Conservation (phyloP, 2,113 vertebrate species). For the Clarias magur region DNA sequence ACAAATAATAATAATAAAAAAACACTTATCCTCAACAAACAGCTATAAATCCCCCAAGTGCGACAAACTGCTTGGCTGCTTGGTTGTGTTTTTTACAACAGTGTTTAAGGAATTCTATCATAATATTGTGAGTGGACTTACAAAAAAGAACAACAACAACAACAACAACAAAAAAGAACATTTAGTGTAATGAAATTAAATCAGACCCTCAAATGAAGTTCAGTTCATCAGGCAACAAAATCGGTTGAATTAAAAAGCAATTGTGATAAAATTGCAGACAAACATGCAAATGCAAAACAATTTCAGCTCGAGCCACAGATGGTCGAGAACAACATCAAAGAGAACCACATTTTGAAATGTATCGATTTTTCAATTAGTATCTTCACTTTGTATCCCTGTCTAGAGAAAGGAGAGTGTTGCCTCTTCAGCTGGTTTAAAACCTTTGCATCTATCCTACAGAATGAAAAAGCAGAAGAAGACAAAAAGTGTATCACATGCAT, state of each 20-base stretch:
- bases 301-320: neutral
- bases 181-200: conserved; percentile 2
- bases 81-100: neutral
- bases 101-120: neutral
- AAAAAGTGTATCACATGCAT: neutral
- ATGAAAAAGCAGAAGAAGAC: neutral
- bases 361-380: neutral
- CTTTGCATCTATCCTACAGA: neutral
- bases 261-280: neutral
- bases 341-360: neutral
- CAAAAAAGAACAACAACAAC: too few species aligned
- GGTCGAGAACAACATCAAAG: neutral
- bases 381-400: neutral
- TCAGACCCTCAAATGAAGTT: neutral
- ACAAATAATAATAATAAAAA: too few species aligned
- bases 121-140: too few species aligned
- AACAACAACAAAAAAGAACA: neutral
- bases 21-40: neutral
- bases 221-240: neutral
- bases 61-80: neutral
- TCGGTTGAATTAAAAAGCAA: neutral
- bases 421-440: neutral
- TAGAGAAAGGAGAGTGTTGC: neutral
- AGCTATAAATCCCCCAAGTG: neutral
- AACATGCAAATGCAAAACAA: neutral